Evolutionary conservation across 2,797 vertebrate genomes (phyloP).

Genomic region (Coregonus sp.): DNA sequence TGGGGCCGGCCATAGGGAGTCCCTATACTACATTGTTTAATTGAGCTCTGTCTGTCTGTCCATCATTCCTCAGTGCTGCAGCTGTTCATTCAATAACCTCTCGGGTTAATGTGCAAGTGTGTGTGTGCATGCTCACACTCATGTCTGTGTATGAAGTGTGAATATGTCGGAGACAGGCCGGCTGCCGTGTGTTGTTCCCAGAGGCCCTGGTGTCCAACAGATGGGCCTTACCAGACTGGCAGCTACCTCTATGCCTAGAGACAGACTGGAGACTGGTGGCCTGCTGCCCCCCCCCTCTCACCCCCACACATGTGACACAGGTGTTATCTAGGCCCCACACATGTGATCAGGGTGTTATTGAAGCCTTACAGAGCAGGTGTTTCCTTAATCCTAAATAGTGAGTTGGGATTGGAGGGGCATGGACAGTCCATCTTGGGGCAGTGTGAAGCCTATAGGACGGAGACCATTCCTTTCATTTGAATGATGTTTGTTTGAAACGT

Average conservation of each 20-base stretch:
- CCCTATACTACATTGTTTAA: slow-evolving; percentile 27
- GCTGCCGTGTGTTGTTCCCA: slow-evolving; percentile 62
- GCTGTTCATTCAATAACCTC: slow-evolving; percentile 57
- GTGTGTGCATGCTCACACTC: not conserved
- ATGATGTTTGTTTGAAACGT: too few species aligned
- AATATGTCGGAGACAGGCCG: slow-evolving; percentile 36
- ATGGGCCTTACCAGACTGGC: slow-evolving; percentile 39
- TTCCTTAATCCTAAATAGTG: not conserved
- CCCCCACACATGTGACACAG: too few species aligned
- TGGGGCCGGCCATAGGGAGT: slow-evolving; percentile 8
- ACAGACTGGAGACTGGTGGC: too few species aligned
- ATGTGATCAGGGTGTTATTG: not conserved
- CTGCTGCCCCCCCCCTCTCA: not conserved
- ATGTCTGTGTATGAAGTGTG: slow-evolving; percentile 13
- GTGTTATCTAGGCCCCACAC: not conserved
- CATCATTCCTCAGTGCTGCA: slow-evolving; percentile 41
- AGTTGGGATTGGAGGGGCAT: too few species aligned
- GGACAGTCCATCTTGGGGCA: too few species aligned
- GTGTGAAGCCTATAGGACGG: too few species aligned
- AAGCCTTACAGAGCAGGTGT: not conserved
- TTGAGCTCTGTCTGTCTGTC: slow-evolving; percentile 22
- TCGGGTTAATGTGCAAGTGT: slow-evolving; percentile 13
- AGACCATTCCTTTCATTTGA: too few species aligned
- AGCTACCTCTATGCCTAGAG: not conserved
- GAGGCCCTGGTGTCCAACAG: slow-evolving; percentile 62